Evolutionary conservation across 1,140 invertebrate genomes (phyloP).

Genomic region (Notospermus geniculatus): DNA sequence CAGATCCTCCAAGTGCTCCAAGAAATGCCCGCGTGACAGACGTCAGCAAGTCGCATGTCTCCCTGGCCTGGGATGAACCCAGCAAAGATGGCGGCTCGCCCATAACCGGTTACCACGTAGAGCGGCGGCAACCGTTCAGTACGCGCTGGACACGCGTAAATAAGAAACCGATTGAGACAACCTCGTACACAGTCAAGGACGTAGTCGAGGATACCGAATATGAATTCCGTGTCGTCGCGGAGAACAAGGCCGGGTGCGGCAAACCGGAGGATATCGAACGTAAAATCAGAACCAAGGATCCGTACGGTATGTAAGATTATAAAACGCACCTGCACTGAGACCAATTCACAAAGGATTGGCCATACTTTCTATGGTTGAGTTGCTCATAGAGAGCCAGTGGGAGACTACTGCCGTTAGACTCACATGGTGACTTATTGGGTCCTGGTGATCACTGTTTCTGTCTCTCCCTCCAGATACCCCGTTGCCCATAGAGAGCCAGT

Average conservation of each 20-base stretch:
- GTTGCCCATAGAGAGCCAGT: too few species aligned
- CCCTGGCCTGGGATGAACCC: constrained; percentile 86
- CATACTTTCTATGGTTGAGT: too few species aligned
- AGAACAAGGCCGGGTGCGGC: constrained; percentile 61
- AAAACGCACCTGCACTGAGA: too few species aligned
- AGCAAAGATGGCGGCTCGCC: constrained; percentile 80
- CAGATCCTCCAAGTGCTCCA: constrained; percentile 82
- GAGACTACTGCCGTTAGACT: too few species aligned
- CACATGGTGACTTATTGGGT: too few species aligned
- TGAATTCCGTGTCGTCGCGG: constrained; percentile 44
- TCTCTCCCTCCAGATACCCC: constrained; percentile 27
- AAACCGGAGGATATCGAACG: constrained; percentile 64
- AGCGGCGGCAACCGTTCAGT: constrained; percentile 76
- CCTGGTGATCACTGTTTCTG: background rate
- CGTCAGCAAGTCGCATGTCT: constrained; percentile 90
- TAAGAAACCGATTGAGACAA: background rate
- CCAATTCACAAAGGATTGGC: too few species aligned
- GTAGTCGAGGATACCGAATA: constrained; percentile 73
- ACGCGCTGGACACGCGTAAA: constrained; percentile 34
- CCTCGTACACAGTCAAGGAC: constrained; percentile 64
- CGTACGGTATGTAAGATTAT: constrained; percentile 42
- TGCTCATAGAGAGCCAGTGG: too few species aligned
- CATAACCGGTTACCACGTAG: constrained; percentile 89
- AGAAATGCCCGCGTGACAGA: constrained; percentile 88
- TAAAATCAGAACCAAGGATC: constrained; percentile 75